Evolutionary conservation across 2,888 invertebrate species (phyloP).

Genomic region (Pristionchus exspectatus): DNA sequence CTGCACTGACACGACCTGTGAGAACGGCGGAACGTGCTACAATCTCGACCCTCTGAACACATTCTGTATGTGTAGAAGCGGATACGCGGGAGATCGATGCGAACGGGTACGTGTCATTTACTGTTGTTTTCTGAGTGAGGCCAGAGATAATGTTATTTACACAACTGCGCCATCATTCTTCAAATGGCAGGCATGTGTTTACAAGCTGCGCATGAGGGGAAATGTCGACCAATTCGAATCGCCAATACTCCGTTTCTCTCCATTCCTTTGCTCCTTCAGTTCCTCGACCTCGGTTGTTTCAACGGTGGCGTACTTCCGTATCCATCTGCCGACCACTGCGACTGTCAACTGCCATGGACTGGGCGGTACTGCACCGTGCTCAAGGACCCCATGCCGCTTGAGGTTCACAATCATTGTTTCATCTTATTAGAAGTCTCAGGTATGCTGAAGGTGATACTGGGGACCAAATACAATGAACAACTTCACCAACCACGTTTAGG

Average conservation of each 20-base stretch:
- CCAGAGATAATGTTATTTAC: too few species aligned
- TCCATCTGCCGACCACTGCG: neutral
- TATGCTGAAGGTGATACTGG: too few species aligned
- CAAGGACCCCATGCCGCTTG: conserved; percentile 1
- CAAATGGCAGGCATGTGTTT: too few species aligned
- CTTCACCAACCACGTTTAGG: neutral
- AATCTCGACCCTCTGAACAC: neutral
- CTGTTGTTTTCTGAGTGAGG: too few species aligned
- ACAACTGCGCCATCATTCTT: too few species aligned
- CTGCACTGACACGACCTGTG: neutral
- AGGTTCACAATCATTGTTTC: neutral
- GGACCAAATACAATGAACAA: too few species aligned
- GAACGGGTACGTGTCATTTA: neutral
- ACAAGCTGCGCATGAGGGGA: too few species aligned
- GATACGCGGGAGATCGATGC: neutral
- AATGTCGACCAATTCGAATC: too few species aligned
- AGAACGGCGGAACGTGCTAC: conserved; percentile 28
- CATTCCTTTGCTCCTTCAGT: neutral
- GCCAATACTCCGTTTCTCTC: too few species aligned
- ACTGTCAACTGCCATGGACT: neutral
- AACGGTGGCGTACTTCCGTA: neutral
- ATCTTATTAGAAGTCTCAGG: too few species aligned
- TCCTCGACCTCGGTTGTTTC: conserved; percentile 26
- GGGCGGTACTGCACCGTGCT: conserved; percentile 17
- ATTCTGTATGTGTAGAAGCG: conserved; percentile 3